Evolutionary conservation across 2,888 invertebrate genomes (phyloP).

Genomic region (Plagiodera versicolora): DNA sequence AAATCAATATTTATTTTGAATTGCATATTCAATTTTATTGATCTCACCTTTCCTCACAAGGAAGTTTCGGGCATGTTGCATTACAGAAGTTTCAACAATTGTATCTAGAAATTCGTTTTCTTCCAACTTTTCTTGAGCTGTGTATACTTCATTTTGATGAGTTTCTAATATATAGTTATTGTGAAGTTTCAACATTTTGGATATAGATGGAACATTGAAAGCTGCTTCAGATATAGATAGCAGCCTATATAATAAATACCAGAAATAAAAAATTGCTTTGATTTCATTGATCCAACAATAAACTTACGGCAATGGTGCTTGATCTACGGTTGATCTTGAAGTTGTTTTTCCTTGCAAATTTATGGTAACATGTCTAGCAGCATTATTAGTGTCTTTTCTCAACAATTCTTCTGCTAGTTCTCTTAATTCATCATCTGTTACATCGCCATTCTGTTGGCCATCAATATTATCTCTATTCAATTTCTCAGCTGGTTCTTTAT

Average conservation of each 20-base stretch:
- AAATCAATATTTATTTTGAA: conserved; percentile 25
- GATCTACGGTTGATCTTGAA: conserved; percentile 68
- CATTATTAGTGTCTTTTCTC: conserved; percentile 74
- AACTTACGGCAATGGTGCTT: conserved; percentile 76
- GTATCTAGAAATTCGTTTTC: conserved; percentile 79
- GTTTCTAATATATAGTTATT: conserved; percentile 85
- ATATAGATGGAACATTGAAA: conserved; percentile 71
- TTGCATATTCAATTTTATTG: not conserved
- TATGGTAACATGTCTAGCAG: conserved; percentile 67
- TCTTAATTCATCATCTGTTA: conserved; percentile 55
- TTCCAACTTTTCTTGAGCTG: conserved; percentile 73
- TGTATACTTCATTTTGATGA: conserved; percentile 74
- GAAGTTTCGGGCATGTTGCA: conserved; percentile 72
- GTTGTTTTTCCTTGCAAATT: conserved; percentile 77
- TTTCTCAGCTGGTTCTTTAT: not conserved
- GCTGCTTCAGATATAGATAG: conserved; percentile 65
- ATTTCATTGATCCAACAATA: not conserved
- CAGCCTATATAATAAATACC: conserved; percentile 58
- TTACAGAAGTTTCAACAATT: conserved; percentile 74
- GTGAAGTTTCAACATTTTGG: conserved; percentile 71
- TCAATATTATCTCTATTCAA: conserved; percentile 3
- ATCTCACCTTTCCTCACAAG: conserved; percentile 60
- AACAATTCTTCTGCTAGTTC: conserved; percentile 72
- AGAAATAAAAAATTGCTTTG: not conserved
- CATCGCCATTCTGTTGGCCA: conserved; percentile 6